Conservation (phyloP, 2,888 invertebrate species). For the Drosophila pseudotakahashii region DNA sequence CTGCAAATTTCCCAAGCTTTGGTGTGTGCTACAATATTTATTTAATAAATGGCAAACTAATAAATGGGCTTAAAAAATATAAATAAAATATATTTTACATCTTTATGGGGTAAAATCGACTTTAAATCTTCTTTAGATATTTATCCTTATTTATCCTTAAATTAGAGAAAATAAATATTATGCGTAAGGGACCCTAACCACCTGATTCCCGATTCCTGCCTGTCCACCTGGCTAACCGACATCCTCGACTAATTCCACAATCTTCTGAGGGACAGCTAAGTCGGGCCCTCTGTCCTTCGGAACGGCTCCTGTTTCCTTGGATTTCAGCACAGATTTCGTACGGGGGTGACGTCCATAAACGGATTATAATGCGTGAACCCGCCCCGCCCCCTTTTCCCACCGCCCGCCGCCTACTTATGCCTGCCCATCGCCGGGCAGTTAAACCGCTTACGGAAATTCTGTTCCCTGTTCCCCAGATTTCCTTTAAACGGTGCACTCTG, state of each 20-base stretch:
- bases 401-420: conserved; percentile 40
- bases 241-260: neutral
- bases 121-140: too few species aligned
- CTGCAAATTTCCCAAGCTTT: neutral
- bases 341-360: conserved; percentile 23
- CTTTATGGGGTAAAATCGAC: too few species aligned
- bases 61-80: too few species aligned
- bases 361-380: conserved; percentile 37
- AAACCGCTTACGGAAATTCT: conserved; percentile 50
- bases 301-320: conserved; percentile 10
- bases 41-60: too few species aligned
- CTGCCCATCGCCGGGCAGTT: conserved; percentile 42
- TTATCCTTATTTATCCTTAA: too few species aligned
- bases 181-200: too few species aligned
- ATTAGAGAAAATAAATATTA: too few species aligned
- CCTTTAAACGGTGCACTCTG: conserved; percentile 31
- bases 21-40: neutral
- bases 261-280: conserved; percentile 2
- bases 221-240: neutral
- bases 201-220: neutral
- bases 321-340: neutral
- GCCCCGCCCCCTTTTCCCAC: neutral
- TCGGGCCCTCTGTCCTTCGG: too few species aligned
- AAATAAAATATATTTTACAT: neutral
- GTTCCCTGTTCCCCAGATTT: conserved; percentile 18